These are phyloP conservation scores for Epirrhoe tristata DNA, from an alignment of 2,888 invertebrate species.

Conservation along the genomic window DNA sequence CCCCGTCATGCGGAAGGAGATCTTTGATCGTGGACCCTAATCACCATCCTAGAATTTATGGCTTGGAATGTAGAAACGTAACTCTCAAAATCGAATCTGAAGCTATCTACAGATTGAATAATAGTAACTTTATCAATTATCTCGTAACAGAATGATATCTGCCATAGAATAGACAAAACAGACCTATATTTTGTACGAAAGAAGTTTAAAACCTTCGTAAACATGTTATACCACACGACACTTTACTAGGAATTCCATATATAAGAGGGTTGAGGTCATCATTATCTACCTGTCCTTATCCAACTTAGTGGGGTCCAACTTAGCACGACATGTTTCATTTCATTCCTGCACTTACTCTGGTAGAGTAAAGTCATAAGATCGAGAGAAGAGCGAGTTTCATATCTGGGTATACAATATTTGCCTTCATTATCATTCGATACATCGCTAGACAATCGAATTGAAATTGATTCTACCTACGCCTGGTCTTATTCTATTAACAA, in stretches of 20 bases:
- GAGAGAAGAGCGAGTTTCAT: conserved; percentile 15
- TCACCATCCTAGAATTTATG: conserved; percentile 59
- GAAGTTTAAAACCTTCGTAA: no score
- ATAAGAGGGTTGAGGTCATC: no score
- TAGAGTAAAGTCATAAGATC: not conserved
- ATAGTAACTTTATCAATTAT: no score
- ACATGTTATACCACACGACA: no score
- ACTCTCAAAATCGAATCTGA: not conserved
- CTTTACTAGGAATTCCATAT: no score
- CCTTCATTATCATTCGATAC: conserved; percentile 29
- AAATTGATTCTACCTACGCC: conserved; percentile 70
- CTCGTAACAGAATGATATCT: no score
- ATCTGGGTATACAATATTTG: conserved; percentile 1
- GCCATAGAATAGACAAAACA: no score
- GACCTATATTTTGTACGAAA: no score
- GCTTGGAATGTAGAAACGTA: conserved; percentile 8
- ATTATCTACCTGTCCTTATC: no score
- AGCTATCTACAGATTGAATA: not conserved
- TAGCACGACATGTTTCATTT: no score
- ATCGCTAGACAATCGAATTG: conserved; percentile 56
- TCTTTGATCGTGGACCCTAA: conserved; percentile 74
- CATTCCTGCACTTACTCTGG: no score
- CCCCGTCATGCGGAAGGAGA: conserved; percentile 73
- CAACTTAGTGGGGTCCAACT: no score
- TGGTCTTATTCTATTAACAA: conserved; percentile 52